Conservation (phyloP, 2,113 vertebrate species). For the Pan troglodytes region NHGRI_mPanTro3-v2.1_pri NC_072407.2:106247001-106247500, state of each 20-base stretch:
- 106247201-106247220: conserved; percentile 30
- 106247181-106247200: conserved; percentile 40
- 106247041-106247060: background rate
- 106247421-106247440: background rate
- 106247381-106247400: background rate
- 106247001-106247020: background rate
- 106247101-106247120: conserved; percentile 24
- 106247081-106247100: conserved; percentile 3
- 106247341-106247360: background rate
- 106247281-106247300: background rate
- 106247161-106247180: conserved; percentile 5
- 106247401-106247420: rapidly evolving
- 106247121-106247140: conserved; percentile 54
- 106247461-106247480: background rate
- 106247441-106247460: background rate
- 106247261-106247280: conserved; percentile 10
- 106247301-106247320: background rate
- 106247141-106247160: conserved; percentile 38
- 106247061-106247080: conserved; percentile 22
- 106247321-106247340: background rate
- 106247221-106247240: background rate
- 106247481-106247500: background rate
- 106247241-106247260: background rate
- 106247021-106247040: background rate
- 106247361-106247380: background rate